Evolutionary conservation across 2,113 vertebrate genomes (phyloP).

Genomic region (Tympanuchus pallidicinctus): DNA sequence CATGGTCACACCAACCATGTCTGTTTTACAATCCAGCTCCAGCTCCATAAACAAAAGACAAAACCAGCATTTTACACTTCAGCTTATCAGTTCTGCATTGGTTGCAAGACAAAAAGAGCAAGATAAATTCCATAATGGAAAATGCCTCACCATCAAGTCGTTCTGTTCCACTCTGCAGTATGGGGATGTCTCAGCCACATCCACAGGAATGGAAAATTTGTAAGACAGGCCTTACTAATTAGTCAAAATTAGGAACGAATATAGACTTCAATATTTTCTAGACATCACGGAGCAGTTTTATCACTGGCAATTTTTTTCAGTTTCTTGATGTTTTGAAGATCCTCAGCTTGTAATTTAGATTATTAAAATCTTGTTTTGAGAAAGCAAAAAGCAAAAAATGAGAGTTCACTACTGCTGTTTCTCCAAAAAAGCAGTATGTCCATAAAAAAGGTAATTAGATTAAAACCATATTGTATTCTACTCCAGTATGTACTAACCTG

Average conservation of each 20-base stretch:
- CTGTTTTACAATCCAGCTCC: neutral
- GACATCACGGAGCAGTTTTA: accelerated
- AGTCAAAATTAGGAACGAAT: neutral
- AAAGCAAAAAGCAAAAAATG: neutral
- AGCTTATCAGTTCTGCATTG: neutral
- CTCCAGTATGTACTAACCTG: neutral
- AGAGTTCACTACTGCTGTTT: neutral
- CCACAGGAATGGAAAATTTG: neutral
- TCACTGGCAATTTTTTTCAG: neutral
- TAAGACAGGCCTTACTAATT: neutral
- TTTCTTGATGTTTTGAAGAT: neutral
- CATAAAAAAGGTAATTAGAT: neutral
- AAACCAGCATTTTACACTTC: neutral
- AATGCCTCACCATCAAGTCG: neutral
- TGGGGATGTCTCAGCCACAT: neutral
- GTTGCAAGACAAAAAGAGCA: neutral
- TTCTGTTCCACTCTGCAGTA: neutral
- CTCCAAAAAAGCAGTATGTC: neutral
- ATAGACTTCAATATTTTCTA: neutral
- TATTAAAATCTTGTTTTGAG: neutral
- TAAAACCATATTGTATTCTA: neutral
- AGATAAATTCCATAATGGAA: neutral
- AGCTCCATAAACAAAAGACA: neutral
- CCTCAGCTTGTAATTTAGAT: neutral
- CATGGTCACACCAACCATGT: neutral